Evolutionary conservation across 2,888 invertebrate species (phyloP).

Genomic region (Limnephilus lunatus): DNA sequence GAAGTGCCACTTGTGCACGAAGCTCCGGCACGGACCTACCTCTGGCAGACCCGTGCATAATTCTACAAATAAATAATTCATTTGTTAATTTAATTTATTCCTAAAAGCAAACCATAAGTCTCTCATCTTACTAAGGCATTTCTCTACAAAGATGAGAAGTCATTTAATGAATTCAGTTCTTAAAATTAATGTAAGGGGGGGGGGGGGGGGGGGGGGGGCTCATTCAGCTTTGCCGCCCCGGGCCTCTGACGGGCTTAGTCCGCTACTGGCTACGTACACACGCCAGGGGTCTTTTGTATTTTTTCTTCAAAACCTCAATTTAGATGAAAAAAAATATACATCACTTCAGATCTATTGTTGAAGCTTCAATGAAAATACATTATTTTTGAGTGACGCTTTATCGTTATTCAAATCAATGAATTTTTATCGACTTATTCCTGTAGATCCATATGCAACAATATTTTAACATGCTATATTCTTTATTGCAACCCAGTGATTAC

Average conservation of each 20-base stretch:
- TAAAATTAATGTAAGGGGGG: no score
- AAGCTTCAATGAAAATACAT: no score
- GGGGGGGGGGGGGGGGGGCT: no score
- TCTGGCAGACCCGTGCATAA: slow-evolving; percentile 75
- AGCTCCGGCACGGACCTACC: slow-evolving; percentile 80
- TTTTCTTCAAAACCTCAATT: not conserved
- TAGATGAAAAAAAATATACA: not conserved
- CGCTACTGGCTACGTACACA: no score
- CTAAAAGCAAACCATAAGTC: no score
- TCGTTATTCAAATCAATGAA: not conserved
- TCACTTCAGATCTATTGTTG: not conserved
- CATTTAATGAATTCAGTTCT: no score
- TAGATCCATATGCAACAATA: not conserved
- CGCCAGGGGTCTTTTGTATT: no score
- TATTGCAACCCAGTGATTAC: not conserved
- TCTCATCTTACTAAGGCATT: no score
- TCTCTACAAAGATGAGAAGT: no score
- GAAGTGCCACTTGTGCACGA: slow-evolving; percentile 83
- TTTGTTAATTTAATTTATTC: not conserved
- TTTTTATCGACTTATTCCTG: not conserved
- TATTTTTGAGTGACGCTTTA: no score
- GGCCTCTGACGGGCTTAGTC: no score
- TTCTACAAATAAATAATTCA: slow-evolving; percentile 68
- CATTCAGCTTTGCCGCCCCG: no score
- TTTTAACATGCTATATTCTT: not conserved